Conservation (phyloP, 2,888 invertebrate species). For the Dynastes tityus region DNA sequence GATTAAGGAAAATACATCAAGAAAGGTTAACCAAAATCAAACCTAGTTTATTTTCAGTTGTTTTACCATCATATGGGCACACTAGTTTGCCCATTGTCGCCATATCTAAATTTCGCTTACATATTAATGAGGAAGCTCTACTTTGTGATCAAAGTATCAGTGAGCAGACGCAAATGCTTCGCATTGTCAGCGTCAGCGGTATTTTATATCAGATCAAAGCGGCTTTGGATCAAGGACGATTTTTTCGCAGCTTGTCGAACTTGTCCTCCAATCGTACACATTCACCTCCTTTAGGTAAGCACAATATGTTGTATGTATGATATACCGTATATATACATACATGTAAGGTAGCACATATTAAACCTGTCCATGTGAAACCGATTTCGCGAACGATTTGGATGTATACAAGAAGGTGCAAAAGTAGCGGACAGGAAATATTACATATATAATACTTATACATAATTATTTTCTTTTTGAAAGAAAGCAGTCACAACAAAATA, state of each 20-base stretch:
- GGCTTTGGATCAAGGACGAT: constrained; percentile 36
- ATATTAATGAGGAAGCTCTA: background rate
- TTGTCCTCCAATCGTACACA: constrained; percentile 37
- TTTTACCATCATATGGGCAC: background rate
- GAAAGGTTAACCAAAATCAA: background rate
- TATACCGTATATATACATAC: constrained; percentile 19
- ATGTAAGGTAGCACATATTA: constrained; percentile 25
- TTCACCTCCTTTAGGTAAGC: constrained; percentile 31
- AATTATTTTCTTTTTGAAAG: too few relatives aligned
- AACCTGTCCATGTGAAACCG: constrained; percentile 12
- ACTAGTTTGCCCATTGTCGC: background rate
- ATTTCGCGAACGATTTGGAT: constrained; percentile 25
- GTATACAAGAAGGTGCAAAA: background rate
- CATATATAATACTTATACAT: background rate
- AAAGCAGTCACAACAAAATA: too few relatives aligned
- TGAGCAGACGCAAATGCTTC: background rate
- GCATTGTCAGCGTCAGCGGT: constrained; percentile 11
- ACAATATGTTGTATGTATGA: constrained; percentile 26
- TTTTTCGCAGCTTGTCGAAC: constrained; percentile 35
- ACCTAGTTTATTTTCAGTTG: background rate
- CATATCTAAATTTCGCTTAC: background rate
- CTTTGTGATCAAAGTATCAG: background rate
- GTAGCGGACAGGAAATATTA: background rate
- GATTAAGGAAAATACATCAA: background rate
- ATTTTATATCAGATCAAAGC: constrained; percentile 35